These are phyloP conservation scores for Panurus biarmicus DNA, from an alignment of 2,113 vertebrate genomes.

Conservation along the genomic window DNA sequence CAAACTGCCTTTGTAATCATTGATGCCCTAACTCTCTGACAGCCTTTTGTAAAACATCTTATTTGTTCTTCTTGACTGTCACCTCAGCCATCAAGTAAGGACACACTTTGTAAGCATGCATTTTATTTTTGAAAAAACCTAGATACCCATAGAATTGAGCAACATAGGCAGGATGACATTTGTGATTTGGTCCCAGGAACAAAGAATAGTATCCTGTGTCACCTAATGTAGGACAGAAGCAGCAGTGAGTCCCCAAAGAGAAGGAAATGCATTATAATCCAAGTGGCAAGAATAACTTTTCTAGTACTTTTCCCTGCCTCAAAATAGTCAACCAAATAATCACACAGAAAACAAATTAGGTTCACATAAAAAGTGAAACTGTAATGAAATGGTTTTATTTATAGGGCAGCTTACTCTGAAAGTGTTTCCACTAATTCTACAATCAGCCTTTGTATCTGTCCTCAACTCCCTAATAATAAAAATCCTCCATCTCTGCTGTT, in stretches of 20 bases:
- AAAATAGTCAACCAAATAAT: background rate
- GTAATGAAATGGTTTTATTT: background rate
- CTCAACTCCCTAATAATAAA: background rate
- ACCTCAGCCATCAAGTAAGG: background rate
- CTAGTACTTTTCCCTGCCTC: background rate
- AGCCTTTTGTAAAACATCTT: background rate
- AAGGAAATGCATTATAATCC: background rate
- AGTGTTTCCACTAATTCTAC: background rate
- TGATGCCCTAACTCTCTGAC: background rate
- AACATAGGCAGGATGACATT: background rate
- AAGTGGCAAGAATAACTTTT: background rate
- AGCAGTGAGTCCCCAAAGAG: background rate
- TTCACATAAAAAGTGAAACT: background rate
- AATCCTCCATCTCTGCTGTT: background rate
- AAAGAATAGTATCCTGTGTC: background rate
- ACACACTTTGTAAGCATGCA: background rate
- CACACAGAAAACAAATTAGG: background rate
- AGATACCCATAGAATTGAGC: background rate
- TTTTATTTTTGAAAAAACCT: background rate
- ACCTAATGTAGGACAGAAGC: background rate
- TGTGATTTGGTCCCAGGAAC: background rate
- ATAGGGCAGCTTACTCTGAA: background rate
- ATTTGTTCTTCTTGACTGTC: background rate
- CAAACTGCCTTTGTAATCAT: background rate
- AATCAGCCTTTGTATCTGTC: background rate